Evolutionary conservation across 2,113 vertebrate species (phyloP).

Genomic region (Rhinopomastus cyanomelas): DNA sequence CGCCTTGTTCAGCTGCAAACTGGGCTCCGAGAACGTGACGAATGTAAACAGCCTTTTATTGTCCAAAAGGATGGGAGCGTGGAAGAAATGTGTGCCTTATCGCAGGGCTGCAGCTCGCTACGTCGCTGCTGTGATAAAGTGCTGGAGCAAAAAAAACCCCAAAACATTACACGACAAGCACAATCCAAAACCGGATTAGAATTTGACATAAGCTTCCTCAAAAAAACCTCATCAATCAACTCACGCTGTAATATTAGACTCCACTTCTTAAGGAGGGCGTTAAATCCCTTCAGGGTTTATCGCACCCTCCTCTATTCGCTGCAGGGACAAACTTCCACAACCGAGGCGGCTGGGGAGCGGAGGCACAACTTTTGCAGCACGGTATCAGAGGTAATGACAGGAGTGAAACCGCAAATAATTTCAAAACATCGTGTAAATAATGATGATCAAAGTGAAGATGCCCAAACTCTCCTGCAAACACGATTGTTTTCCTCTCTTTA

Average conservation of each 20-base stretch:
- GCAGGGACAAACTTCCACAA: slow-evolving; percentile 30
- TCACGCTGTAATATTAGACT: slow-evolving; percentile 86
- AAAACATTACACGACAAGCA: slow-evolving; percentile 89
- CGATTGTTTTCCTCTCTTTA: accelerated
- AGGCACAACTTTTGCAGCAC: slow-evolving; percentile 50
- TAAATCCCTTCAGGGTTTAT: slow-evolving; percentile 90
- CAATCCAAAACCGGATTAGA: slow-evolving; percentile 92
- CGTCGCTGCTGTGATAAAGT: slow-evolving; percentile 91
- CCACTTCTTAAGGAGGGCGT: slow-evolving; percentile 82
- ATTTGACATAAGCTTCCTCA: slow-evolving; percentile 94
- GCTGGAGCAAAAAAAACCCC: slow-evolving; percentile 75
- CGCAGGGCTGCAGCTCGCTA: slow-evolving; percentile 89
- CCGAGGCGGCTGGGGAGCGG: background rate
- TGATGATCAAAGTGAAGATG: accelerated
- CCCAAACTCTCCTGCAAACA: background rate
- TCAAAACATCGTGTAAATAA: background rate
- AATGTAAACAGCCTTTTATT: slow-evolving; percentile 90
- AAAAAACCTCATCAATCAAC: slow-evolving; percentile 93
- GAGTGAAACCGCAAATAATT: background rate
- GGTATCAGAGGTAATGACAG: background rate
- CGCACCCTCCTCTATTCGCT: slow-evolving; percentile 73
- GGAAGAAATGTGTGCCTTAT: slow-evolving; percentile 90
- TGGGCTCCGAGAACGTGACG: slow-evolving; percentile 77
- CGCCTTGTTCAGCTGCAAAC: slow-evolving; percentile 76
- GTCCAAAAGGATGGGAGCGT: slow-evolving; percentile 81